Evolutionary conservation across 2,113 vertebrate species (phyloP).

Genomic region (Rhea pennata): DNA sequence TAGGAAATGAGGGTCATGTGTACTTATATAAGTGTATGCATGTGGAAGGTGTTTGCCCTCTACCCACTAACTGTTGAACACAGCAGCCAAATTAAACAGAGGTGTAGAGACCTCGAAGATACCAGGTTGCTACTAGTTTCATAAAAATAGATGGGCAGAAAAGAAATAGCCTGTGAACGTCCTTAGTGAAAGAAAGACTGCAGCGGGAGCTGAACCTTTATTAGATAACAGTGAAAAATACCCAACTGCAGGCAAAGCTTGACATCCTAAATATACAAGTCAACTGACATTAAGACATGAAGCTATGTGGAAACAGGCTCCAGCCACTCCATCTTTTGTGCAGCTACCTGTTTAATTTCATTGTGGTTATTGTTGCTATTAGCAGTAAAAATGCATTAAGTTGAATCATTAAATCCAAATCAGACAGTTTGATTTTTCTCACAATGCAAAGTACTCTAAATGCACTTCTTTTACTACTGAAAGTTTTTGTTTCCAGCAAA

Average conservation of each 20-base stretch:
- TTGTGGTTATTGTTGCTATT: not conserved
- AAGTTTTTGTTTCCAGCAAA: not conserved
- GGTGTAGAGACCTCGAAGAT: not conserved
- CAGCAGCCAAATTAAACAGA: not conserved
- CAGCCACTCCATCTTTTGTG: not conserved
- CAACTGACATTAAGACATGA: not conserved
- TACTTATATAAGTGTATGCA: not conserved
- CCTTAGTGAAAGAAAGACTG: not conserved
- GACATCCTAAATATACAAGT: not conserved
- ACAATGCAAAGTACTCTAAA: not conserved
- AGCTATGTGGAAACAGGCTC: not conserved
- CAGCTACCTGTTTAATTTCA: not conserved
- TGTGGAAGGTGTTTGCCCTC: not conserved
- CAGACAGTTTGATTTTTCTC: not conserved
- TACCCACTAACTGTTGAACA: not conserved
- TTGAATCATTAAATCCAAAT: not conserved
- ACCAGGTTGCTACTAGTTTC: not conserved
- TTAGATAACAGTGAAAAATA: not conserved
- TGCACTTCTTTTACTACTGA: not conserved
- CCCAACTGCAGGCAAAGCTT: not conserved
- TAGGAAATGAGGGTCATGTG: not conserved
- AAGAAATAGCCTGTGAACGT: not conserved
- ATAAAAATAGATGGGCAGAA: not conserved
- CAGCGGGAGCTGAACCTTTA: not conserved
- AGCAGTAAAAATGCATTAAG: not conserved